Percentiles rank a stretch among this genome's conserved stretches.
phyloP scores from a whole-genome alignment of 1,140 invertebrate genomes.

The Pinna nobilis region DNA sequence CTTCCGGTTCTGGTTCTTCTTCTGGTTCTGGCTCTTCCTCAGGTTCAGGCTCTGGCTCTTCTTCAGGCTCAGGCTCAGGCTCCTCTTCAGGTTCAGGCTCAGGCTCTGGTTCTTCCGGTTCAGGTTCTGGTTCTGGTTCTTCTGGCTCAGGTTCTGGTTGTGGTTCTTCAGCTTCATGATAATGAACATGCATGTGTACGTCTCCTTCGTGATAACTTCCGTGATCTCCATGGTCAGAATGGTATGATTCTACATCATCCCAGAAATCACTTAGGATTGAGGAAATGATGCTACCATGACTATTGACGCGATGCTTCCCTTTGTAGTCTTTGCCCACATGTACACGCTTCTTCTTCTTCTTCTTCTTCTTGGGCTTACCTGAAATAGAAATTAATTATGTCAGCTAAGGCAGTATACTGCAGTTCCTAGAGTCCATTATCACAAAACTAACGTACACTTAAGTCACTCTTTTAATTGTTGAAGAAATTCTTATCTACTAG shows the following conservation, averaged over 20 bases:
- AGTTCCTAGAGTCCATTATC: too few species aligned
- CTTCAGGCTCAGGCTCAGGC: background rate
- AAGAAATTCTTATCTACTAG: too few species aligned
- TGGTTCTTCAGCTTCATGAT: background rate
- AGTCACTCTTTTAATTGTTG: too few species aligned
- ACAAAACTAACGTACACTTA: too few species aligned
- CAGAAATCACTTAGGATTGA: conserved; percentile 4
- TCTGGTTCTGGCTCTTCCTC: background rate
- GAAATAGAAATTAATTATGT: background rate
- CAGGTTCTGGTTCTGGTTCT: background rate
- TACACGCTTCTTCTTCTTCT: conserved; percentile 20
- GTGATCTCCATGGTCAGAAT: background rate
- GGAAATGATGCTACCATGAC: conserved; percentile 8
- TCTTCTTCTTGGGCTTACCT: background rate
- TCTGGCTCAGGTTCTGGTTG: conserved; percentile 1
- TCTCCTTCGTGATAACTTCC: background rate
- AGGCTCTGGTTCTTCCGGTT: conserved; percentile 8
- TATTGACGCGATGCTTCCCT: conserved; percentile 2
- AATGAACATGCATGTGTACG: background rate
- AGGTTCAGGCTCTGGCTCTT: background rate
- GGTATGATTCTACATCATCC: background rate
- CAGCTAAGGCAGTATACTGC: too few species aligned
- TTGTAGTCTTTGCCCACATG: too few species aligned
- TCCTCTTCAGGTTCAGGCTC: background rate
- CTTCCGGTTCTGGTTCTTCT: conserved; percentile 5